Base-by-base conservation (phyloP, 2,113 vertebrate genomes). In the Cranoglanis bouderius region DNA sequence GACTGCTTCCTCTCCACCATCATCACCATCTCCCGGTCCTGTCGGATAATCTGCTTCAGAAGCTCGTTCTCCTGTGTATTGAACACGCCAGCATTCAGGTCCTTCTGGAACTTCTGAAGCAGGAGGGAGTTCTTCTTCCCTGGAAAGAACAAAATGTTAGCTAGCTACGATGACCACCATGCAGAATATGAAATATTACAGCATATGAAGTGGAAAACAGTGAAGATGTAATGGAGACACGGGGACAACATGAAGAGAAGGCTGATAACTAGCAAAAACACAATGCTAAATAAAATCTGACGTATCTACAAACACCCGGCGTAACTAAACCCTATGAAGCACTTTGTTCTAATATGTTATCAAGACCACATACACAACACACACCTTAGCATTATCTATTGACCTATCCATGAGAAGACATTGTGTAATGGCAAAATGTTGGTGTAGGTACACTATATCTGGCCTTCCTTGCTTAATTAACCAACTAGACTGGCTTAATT, bases 41-140 rank as follows among this genome's bases (percentile, higher is more conserved):
- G 98, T 86, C 97, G 98, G 90, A 99, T 98, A 2, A 99, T 99
- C 96, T 99, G 98, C 96, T 99, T 99, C 96, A 99, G 94, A 91
- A 99, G 97, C 96, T 99, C 98, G 19, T 98, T 99, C 95, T 99
- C 98, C 95, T 99, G 98, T 5, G 98, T 98, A 95, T 99, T 99
- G 97, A 99, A 99, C 82, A 99, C 97, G 59, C 98, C 98, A 1
- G 98, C 98, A 92, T 99, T 99, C 94, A 99, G 96, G 89, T 99
- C 98, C 95, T 99, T 99, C 96, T 99, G 98, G 93, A 99, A 99
- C 93, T 99, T 99, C 93, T 99, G 98, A 92, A 99, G 97, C 89
- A 99, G 96, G 93, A 99, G 96, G 0, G 97, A 99, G 93, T 99
- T 99, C 95, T 99, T 99, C 97, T 99, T 99, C 93, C 98, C 98